These are phyloP conservation scores for Phainopepla nitens DNA, from an alignment of 2,113 vertebrate species.

Conservation along the genomic window DNA sequence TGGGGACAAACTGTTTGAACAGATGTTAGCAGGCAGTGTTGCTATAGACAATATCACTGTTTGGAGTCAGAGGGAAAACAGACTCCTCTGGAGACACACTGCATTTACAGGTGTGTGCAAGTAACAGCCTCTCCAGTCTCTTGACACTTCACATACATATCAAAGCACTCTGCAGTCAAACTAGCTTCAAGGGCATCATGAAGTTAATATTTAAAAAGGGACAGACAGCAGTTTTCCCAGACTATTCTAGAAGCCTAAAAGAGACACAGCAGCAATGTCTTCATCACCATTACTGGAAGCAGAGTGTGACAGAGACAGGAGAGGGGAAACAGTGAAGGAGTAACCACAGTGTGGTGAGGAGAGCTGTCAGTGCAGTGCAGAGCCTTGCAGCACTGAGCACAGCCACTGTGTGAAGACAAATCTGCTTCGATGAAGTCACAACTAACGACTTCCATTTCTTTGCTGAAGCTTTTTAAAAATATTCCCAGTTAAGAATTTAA, in stretches of 20 bases:
- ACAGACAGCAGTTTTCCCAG: neutral
- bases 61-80: neutral
- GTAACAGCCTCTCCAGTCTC: neutral
- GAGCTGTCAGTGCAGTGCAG: neutral
- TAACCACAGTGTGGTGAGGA: neutral
- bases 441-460: neutral
- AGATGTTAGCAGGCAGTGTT: neutral
- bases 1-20: neutral
- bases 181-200: neutral
- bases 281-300: neutral
- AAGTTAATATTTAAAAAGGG: constrained; percentile 48
- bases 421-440: neutral
- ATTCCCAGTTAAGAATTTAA: neutral
- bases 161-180: neutral
- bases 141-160: neutral
- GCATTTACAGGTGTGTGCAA: neutral
- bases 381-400: neutral
- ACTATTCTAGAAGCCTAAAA: constrained; percentile 8
- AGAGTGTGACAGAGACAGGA: neutral
- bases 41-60: neutral
- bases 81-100: neutral
- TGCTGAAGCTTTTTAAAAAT: neutral
- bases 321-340: constrained; percentile 1
- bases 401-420: neutral
- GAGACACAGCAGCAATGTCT: neutral